Conservation (phyloP, 2,888 invertebrate genomes). For the Volucella bombylans region DNA sequence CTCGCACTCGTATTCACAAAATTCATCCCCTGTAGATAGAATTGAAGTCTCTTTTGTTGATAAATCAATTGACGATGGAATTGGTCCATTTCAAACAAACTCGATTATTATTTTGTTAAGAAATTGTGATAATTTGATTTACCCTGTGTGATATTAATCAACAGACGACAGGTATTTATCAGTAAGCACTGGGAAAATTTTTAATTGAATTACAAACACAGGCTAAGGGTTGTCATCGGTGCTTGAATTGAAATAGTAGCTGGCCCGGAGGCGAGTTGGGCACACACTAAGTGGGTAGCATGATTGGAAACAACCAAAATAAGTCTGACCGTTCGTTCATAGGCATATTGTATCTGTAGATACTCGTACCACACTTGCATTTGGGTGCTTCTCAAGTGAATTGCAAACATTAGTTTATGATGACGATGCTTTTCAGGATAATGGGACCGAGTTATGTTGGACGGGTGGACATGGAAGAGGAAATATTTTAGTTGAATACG, state of each 20-base stretch:
- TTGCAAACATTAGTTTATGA: constrained; percentile 58
- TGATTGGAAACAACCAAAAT: constrained; percentile 18
- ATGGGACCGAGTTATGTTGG: constrained; percentile 24
- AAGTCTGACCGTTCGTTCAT: neutral
- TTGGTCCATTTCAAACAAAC: neutral
- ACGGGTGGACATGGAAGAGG: constrained; percentile 7
- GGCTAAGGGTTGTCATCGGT: constrained; percentile 35
- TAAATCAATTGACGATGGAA: constrained; percentile 27
- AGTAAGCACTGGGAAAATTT: constrained; percentile 41
- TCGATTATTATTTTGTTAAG: constrained; percentile 62
- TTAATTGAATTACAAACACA: constrained; percentile 59
- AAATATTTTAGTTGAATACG: constrained; percentile 6
- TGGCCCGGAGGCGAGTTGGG: neutral
- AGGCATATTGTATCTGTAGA: neutral
- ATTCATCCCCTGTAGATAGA: neutral
- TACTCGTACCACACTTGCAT: neutral
- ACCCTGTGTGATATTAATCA: constrained; percentile 64
- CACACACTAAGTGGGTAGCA: constrained; percentile 24
- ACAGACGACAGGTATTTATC: constrained; percentile 68
- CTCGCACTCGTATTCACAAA: too few species aligned
- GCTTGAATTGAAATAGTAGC: too few species aligned
- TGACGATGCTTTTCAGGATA: constrained; percentile 25
- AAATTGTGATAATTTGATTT: constrained; percentile 67
- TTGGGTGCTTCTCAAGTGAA: constrained; percentile 55
- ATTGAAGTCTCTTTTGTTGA: constrained; percentile 11